phyloP scores from a whole-genome alignment of 2,888 invertebrate species.

The Emmelina monodactyla region DNA sequence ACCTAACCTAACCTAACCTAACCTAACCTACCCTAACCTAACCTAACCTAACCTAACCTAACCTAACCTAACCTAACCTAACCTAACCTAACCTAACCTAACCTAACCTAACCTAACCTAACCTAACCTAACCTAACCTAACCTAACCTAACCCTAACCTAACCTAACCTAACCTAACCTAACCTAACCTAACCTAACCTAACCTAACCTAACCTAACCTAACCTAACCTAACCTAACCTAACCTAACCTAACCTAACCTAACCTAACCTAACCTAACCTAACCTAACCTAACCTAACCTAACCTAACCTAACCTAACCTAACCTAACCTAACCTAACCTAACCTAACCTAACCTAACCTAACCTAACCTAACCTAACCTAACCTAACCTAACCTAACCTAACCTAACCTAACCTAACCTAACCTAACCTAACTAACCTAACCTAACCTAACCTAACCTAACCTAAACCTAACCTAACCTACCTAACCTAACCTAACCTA shows the following conservation, averaged over 20 bases:
- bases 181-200: conserved; percentile 15
- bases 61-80: conserved; percentile 11
- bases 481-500: conserved; percentile 8
- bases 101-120: conserved; percentile 11
- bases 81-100: conserved; percentile 11
- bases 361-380: conserved; percentile 11
- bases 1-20: conserved; percentile 9
- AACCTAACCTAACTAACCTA: conserved; percentile 2
- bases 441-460: conserved; percentile 3
- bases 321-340: conserved; percentile 15
- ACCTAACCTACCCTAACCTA: conserved; percentile 12
- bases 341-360: conserved; percentile 15
- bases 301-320: conserved; percentile 7
- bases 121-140: conserved; percentile 8
- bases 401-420: conserved; percentile 5
- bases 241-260: conserved; percentile 10
- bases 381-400: conserved; percentile 8
- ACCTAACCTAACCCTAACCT: conserved; percentile 8
- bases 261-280: conserved; percentile 14
- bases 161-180: conserved; percentile 13
- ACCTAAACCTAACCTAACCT: neutral
- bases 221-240: conserved; percentile 8
- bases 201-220: conserved; percentile 15
- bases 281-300: conserved; percentile 13
- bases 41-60: conserved; percentile 13